Evolutionary conservation across 2,113 vertebrate species (phyloP).

Genomic region (Dascyllus trimaculatus): DNA sequence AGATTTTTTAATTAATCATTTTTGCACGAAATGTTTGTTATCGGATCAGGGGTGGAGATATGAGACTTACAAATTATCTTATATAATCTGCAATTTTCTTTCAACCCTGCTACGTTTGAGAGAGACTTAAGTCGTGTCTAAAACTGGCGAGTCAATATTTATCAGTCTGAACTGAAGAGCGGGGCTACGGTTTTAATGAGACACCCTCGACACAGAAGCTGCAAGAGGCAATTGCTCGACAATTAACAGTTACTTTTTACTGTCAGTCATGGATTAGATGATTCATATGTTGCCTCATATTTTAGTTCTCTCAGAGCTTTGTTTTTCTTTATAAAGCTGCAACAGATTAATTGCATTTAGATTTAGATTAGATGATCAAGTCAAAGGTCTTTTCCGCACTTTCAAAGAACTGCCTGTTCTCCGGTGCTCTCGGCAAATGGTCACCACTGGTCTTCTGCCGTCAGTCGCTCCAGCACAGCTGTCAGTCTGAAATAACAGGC

Average conservation of each 20-base stretch:
- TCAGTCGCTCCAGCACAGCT: constrained; percentile 36
- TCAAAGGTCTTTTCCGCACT: constrained; percentile 1
- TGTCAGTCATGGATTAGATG: constrained; percentile 31
- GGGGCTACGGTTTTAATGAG: constrained; percentile 65
- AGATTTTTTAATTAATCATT: constrained; percentile 72
- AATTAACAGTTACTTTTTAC: constrained; percentile 39
- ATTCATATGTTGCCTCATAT: constrained; percentile 2
- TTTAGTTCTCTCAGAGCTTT: not conserved
- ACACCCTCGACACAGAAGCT: constrained; percentile 29
- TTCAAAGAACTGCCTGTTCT: constrained; percentile 33
- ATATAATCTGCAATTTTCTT: constrained; percentile 66
- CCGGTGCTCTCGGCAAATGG: constrained; percentile 1
- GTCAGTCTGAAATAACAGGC: constrained; percentile 48
- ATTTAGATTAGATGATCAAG: not conserved
- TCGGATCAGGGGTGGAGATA: constrained; percentile 62
- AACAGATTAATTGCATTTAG: constrained; percentile 9
- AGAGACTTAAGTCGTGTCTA: constrained; percentile 62
- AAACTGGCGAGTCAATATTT: constrained; percentile 71
- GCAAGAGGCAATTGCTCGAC: constrained; percentile 14
- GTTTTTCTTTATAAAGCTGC: not conserved
- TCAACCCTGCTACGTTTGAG: constrained; percentile 38
- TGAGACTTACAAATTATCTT: constrained; percentile 60
- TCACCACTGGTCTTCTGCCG: constrained; percentile 30
- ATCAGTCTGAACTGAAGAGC: constrained; percentile 55
- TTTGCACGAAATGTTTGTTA: constrained; percentile 72